Evolutionary conservation across 1,140 invertebrate genomes (phyloP), one percentile per base, ranked within the genome.

Genomic region (Araneus ventricosus): DNA sequence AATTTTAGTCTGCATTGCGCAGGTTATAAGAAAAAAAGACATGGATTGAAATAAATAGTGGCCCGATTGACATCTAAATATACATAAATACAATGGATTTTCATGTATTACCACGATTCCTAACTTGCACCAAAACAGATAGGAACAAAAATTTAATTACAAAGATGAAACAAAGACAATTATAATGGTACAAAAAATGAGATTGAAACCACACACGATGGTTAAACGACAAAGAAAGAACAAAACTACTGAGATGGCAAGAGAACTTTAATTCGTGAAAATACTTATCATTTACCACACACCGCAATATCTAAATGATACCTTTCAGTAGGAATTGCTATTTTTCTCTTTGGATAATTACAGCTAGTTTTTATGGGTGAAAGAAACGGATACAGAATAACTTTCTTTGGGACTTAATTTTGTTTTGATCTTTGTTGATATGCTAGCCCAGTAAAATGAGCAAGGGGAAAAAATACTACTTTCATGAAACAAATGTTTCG

Each of bases 261-360:
- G 30, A 34, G 14, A 87, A 37, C 85, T 61, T 87, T 87, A 87
- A 87, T 87, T 87, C 57, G 57, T 61, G 57, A 87, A 87, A 61
- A 39, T 87, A 61, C 85, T 87, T 87, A 87, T 87, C 85, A 87
- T 87, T 87, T 87, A 22, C 85, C 85, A 87, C 85, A 87, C 85
- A 87, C 85, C 52, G 85, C 59, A 87, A 87, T 87, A 87, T 34
- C 20, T 57, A 87, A 87, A 87, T 87, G 85, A 87, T 87, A 87
- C n/a, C 85, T 87, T 87, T 87, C 85, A 39, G 85, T 37, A 61
- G 14, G 34, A 37, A 45, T 45, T 87, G 22, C 30, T 37, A 61
- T 61, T 61, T 57, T 57, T 84, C 82, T 84, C 45, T 52, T 57
- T 20, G 0, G 41, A 57, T 52, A 45, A 57, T 52, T 84, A 52